Conservation (phyloP, 2,888 invertebrate genomes). For the Metacarcinus magister region DNA sequence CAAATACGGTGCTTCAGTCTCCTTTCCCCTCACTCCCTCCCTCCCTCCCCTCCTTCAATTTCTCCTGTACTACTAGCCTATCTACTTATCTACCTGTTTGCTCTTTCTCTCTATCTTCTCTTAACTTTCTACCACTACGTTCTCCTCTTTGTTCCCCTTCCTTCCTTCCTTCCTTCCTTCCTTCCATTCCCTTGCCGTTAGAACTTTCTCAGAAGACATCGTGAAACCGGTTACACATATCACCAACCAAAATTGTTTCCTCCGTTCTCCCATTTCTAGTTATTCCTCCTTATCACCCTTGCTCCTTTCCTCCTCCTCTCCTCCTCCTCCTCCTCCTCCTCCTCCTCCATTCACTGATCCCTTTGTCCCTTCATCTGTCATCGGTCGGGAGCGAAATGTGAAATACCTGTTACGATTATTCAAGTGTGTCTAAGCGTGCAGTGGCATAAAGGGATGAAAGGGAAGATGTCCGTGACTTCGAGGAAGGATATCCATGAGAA, state of each 20-base stretch:
- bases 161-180: background rate
- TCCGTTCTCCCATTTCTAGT: background rate
- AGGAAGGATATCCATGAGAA: background rate
- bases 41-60: background rate
- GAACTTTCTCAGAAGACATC: constrained; percentile 12
- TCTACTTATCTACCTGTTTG: background rate
- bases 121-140: background rate
- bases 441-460: background rate
- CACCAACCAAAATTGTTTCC: background rate
- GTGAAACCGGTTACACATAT: background rate
- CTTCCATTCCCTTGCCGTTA: background rate
- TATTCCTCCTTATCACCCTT: background rate
- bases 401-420: background rate
- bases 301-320: background rate
- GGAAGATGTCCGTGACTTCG: background rate
- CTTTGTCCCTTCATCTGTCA: background rate
- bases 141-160: background rate
- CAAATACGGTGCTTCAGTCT: background rate
- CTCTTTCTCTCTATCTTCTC: background rate
- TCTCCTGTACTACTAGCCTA: background rate
- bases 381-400: background rate
- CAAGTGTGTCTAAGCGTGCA: background rate
- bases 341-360: background rate
- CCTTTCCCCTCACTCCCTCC: background rate
- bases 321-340: background rate